phyloP scores from a whole-genome alignment of 2,888 invertebrate genomes.

The Harmothoe impar region DNA sequence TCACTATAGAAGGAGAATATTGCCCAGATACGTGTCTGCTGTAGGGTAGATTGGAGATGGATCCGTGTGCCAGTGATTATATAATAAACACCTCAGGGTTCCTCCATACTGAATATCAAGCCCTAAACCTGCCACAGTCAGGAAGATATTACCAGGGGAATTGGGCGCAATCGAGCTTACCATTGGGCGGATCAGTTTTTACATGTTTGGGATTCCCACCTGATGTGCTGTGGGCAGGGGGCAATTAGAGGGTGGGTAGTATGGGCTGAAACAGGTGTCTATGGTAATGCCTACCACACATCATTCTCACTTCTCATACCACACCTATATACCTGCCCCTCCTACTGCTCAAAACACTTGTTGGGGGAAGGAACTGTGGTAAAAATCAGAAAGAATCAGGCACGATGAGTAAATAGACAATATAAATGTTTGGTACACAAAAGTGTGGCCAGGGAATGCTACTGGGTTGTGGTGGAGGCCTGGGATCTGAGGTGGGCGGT shows the following conservation, averaged over 20 bases:
- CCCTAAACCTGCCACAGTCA: too few relatives aligned
- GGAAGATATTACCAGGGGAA: neutral
- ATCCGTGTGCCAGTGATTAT: too few relatives aligned
- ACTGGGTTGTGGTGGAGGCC: neutral
- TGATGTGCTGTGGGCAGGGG: neutral
- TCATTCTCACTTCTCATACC: neutral
- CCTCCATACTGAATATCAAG: too few relatives aligned
- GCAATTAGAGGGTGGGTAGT: neutral
- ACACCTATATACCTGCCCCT: too few relatives aligned
- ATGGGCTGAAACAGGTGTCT: neutral
- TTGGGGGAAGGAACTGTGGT: too few relatives aligned
- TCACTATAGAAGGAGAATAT: too few relatives aligned
- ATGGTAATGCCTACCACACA: neutral
- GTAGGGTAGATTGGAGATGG: too few relatives aligned
- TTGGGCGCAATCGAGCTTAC: constrained; percentile 2
- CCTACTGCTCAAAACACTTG: too few relatives aligned
- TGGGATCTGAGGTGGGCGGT: neutral
- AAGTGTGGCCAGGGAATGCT: neutral
- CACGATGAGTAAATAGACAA: neutral
- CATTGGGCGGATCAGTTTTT: neutral
- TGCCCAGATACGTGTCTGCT: too few relatives aligned
- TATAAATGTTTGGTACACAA: neutral
- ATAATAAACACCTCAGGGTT: too few relatives aligned
- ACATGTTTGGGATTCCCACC: constrained; percentile 28
- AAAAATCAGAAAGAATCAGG: too few relatives aligned